Percentiles rank a stretch among this genome's conserved stretches.
These are phyloP conservation scores for Acanthococcus lagerstroemiae DNA, from an alignment of 2,888 invertebrate species.

Conservation along the genomic window DNA sequence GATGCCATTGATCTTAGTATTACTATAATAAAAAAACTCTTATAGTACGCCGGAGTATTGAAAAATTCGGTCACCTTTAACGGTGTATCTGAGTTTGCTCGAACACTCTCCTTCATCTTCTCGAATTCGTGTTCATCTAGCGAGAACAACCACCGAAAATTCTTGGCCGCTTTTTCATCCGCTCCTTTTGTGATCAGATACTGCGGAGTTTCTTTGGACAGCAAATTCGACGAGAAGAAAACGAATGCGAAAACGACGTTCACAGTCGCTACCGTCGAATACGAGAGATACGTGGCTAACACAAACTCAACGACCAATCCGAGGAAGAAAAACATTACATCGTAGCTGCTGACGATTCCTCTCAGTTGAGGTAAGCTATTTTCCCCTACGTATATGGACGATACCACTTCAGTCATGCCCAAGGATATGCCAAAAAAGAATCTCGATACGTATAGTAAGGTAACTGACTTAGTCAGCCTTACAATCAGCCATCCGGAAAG, in stretches of 20 bases:
- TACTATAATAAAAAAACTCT: neutral
- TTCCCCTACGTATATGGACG: too few species aligned
- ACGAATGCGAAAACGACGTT: neutral
- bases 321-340: too few species aligned
- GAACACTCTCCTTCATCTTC: slow-evolving; percentile 5
- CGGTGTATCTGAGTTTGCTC: too few species aligned
- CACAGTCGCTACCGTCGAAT: neutral
- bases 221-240: neutral
- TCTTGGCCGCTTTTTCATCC: neutral
- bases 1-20: neutral
- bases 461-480: too few species aligned
- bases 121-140: slow-evolving; percentile 3
- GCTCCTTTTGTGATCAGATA: neutral
- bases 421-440: too few species aligned
- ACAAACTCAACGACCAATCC: neutral
- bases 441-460: too few species aligned
- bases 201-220: neutral
- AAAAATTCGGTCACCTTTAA: too few species aligned
- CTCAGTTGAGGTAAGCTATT: too few species aligned
- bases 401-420: too few species aligned
- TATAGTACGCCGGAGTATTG: slow-evolving; percentile 1
- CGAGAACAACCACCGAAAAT: neutral
- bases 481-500: too few species aligned
- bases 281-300: neutral
- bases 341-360: too few species aligned